Base-by-base conservation (phyloP, 2,888 invertebrate species). In the Hirtodrosophila trivittata region DNA sequence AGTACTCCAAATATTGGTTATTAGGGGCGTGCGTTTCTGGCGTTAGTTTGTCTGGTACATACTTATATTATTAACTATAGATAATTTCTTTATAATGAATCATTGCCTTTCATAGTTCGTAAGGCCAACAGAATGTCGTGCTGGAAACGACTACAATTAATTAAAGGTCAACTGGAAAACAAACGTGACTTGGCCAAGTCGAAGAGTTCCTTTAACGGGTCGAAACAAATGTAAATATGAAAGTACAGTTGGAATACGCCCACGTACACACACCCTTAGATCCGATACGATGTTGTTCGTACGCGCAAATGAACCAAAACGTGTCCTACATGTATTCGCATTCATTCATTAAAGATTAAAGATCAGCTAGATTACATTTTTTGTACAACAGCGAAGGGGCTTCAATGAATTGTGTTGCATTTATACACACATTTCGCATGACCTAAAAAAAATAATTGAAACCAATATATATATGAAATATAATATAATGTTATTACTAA, bases 111-210 rank as follows among this genome's bases (percentile, higher is more conserved):
- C 30, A 18, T n/a, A 21, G 25, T 21, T 14, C 8, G 9, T 33
- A 6, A 42, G 28, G 26, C 28, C 14, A 42, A 28, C n/a, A 12
- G 9, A 63, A 66, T 62, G 45, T 76, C 66, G 64, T 77, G 72
- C 49, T 56, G 57, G 35, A 69, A 75, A 75, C 80, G 52, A 47
- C 55, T 43, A 54, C 66, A 76, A 85, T 81, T 85, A 81, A 82
- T 71, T 37, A 85, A 74, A 77, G 85, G 78, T 75, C 75, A 73
- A 26, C 26, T 16, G 39, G 52, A 28, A 49, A 35, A 13, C 9
- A 47, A 66, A 60, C 70, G 51, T 66, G 60, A 60, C 66, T 12
- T 10, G 28, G 42, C 7, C 13, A 1, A 28, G 10, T 16, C 5
- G 21, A 35, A 30, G 7, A 26, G 9, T 10, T 47, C 16, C 26